Conservation (phyloP, 2,113 vertebrate species). For the Tursiops truncatus region DNA sequence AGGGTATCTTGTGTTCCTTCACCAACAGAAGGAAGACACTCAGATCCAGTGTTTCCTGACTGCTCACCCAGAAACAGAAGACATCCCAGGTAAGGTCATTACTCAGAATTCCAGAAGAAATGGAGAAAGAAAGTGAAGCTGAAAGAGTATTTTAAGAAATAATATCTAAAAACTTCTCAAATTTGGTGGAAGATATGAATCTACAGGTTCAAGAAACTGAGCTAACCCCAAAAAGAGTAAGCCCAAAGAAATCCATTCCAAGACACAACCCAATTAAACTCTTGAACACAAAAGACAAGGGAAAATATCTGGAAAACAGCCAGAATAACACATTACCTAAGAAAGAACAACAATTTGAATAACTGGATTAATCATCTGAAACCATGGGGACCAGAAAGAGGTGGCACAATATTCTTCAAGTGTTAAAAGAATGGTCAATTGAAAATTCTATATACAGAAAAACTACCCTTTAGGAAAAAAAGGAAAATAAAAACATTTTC, state of each 20-base stretch:
- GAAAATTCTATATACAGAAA: neutral
- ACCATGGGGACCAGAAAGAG: too few relatives aligned
- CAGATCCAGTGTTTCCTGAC: neutral
- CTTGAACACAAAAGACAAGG: neutral
- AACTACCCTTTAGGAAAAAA: too few relatives aligned
- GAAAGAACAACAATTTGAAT: too few relatives aligned
- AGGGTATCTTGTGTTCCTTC: neutral
- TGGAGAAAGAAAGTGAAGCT: neutral
- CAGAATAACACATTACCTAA: too few relatives aligned
- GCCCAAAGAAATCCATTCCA: too few relatives aligned
- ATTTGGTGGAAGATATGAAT: too few relatives aligned
- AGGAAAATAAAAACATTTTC: neutral
- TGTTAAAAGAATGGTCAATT: neutral
- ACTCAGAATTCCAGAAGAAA: neutral
- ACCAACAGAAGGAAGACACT: neutral
- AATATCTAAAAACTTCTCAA: too few relatives aligned
- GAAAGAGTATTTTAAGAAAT: neutral
- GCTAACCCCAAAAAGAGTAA: too few relatives aligned
- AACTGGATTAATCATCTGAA: too few relatives aligned
- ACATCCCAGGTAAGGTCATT: neutral
- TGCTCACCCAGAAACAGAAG: neutral
- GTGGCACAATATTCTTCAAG: neutral
- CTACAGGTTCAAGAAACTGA: too few relatives aligned
- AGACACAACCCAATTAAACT: neutral
- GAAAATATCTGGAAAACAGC: too few relatives aligned